Evolutionary conservation across 2,113 vertebrate species (phyloP).

Genomic region (Benitochromis conjunctus): DNA sequence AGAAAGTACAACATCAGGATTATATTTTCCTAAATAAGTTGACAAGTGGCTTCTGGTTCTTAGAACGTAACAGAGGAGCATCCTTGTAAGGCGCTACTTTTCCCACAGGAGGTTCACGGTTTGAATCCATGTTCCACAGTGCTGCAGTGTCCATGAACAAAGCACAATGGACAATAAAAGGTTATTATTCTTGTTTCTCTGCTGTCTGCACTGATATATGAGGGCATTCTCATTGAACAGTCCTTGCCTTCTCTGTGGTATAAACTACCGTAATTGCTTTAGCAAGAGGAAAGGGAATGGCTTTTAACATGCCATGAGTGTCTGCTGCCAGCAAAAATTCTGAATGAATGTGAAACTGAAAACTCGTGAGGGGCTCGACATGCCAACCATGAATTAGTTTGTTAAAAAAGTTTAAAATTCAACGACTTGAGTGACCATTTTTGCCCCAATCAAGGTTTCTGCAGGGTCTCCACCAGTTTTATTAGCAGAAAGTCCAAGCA

Average conservation of each 20-base stretch:
- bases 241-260: not conserved
- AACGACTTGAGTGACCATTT: not conserved
- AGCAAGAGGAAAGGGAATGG: not conserved
- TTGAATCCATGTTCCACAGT: not conserved
- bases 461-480: not conserved
- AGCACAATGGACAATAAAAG: not conserved
- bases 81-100: not conserved
- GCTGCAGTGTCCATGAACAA: not conserved
- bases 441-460: accelerated
- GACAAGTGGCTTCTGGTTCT: not conserved
- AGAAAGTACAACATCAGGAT: not conserved
- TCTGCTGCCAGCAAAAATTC: not conserved
- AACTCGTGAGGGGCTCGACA: not conserved
- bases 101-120: not conserved
- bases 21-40: not conserved
- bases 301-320: not conserved
- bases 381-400: not conserved
- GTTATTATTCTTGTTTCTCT: not conserved
- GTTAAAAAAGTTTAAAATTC: not conserved
- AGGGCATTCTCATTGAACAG: not conserved
- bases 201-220: not conserved
- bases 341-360: not conserved
- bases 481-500: not conserved
- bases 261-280: not conserved
- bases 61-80: not conserved